Evolutionary conservation across 2,888 invertebrate species (phyloP), one percentile per base, ranked within the genome.

Genomic region (Athalia rosae): DNA sequence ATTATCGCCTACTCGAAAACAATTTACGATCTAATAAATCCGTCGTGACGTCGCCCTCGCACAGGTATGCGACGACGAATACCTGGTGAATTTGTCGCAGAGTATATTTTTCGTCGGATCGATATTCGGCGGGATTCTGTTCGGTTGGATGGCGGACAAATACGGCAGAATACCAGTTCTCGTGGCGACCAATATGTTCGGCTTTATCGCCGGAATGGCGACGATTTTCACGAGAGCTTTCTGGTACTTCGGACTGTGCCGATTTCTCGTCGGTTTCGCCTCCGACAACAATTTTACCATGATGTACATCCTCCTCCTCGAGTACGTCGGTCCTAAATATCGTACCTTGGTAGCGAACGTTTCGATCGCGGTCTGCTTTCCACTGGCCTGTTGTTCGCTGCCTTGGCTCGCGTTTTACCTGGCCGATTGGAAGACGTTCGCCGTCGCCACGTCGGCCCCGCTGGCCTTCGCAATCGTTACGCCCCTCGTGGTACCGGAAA

Each of bases 271-370:
- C 4, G 85, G 85, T 9, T 73, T 84, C 43, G 83, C 84, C 0
- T 85, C 78, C 77, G 85, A 84, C 79, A 84, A 83, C 50, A 80
- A 78, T 2, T 85, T 82, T 66, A 80, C 81, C 13, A 80, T 82
- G 73, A 82, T 82, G 81, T 85, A 84, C 15, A 85, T 85, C 73
- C 80, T 85, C 90, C 92, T 91, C 4, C 80, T 92, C 63, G 92
- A 92, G 80, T 92, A 92, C 87, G 91, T 92, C 59, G 92, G 92
- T 0, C 88, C 91, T 0, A 86, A 87, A 0, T 91, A 92, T 85
- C 90, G 92, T 15, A 92, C 92, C 1, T 90, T 88, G 89, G 90
- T 91, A 43, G 92, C 91, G 0, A 92, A 92, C 84, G 90, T 92
- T 88, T 91, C 92, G 0, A 91, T 91, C 58, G 92, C 91, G 0